Evolutionary conservation across 1,140 invertebrate genomes (phyloP).

Genomic region (Meloidogyne chitwoodi): DNA sequence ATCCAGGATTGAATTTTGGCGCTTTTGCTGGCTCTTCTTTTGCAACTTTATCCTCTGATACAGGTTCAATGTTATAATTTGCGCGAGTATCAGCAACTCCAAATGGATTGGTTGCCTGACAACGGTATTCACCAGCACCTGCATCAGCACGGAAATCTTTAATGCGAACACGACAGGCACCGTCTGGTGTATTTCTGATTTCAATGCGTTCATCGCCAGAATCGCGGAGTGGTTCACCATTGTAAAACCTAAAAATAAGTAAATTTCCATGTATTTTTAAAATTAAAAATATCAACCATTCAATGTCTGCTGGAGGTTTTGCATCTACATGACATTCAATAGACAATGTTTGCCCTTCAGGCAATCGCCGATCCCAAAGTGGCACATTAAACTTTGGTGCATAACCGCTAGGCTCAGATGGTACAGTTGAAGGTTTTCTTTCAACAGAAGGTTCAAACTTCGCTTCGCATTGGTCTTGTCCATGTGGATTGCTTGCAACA

Average conservation of each 20-base stretch:
- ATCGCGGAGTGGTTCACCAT: constrained; percentile 66
- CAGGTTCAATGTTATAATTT: constrained; percentile 72
- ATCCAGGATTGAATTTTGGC: constrained; percentile 55
- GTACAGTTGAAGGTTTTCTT: constrained; percentile 8
- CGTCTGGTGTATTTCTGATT: constrained; percentile 71
- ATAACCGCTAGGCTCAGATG: constrained; percentile 46
- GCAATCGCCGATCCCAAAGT: constrained; percentile 55
- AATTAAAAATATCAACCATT: constrained; percentile 32
- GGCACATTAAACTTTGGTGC: constrained; percentile 58
- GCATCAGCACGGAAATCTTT: constrained; percentile 75
- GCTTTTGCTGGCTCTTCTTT: constrained; percentile 35
- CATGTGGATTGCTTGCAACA: constrained; percentile 61
- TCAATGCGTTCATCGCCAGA: constrained; percentile 68
- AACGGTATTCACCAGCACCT: constrained; percentile 88
- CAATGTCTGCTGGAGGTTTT: constrained; percentile 55
- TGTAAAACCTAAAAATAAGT: not conserved
- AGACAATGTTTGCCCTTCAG: constrained; percentile 48
- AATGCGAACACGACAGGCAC: constrained; percentile 86
- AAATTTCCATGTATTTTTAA: constrained; percentile 15
- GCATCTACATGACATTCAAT: constrained; percentile 60
- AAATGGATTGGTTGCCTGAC: constrained; percentile 83
- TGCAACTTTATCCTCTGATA: constrained; percentile 18
- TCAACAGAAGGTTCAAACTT: constrained; percentile 44
- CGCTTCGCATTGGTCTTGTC: constrained; percentile 60
- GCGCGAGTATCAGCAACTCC: constrained; percentile 78